Base-by-base conservation (phyloP, 2,888 invertebrate genomes). In the Eupithecia insigniata region DNA sequence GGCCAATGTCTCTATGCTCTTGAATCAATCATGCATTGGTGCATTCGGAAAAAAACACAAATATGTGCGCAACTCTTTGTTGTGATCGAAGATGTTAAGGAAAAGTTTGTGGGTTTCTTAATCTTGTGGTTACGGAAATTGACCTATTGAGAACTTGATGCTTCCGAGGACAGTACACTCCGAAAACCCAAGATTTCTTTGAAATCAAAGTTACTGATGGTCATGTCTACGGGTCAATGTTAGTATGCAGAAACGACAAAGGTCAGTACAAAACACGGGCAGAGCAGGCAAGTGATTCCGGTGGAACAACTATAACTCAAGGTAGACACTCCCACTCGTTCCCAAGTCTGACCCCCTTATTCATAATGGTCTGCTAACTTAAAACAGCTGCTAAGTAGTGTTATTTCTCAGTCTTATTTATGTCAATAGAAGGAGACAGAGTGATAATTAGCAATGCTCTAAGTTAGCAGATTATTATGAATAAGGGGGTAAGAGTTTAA, bases 21-120 rank as follows among this genome's bases (percentile, higher is more conserved):
- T 46, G 78, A 79, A 82, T 77, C 83, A 83, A 77, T 78, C 81
- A 77, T 87, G 85, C 87, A 88, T 86, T 78, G 78, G 80, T 82
- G 79, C 80, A 80, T 82, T 82, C 81, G 80, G 78, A 81, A 79
- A 79, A 78, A 81, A 76, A 76, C 82, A 84, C 85, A 85, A 86
- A 86, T 84, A 28, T 67, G 51, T n/a, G 26, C 8, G 36, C 66
- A 72, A 76, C 73, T 70, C 14, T n/a, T 55, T 55, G 69, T 70
- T 71, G 61, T 71, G 55, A 26, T 55, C 22, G 14, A 55, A 55
- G 30, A 30, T 58, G 28, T 30, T 60, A 30, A 30, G 28, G 60
- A 30, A 30, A 16, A 30, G 1, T 30, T 60, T 60, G n/a, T 22
- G 60, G 8, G 18, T 60, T 55, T 26, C 55, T 26, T 14, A 55